These are phyloP conservation scores for Heliconius ismenius DNA, from an alignment of 2,888 invertebrate species.

Conservation along the genomic window DNA sequence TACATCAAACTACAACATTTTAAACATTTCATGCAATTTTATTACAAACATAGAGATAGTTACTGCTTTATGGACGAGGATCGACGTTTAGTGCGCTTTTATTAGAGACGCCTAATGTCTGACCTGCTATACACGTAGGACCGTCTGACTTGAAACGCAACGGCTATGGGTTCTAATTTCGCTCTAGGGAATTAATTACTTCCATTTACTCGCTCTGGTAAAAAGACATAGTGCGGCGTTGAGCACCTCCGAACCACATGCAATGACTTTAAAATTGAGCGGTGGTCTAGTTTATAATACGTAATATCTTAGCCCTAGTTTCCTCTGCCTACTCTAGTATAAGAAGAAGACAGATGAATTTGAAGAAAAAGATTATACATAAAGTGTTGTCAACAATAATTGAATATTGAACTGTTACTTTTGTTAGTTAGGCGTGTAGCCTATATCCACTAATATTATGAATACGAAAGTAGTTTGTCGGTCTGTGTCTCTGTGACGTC, in stretches of 20 bases:
- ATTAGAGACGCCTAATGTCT: neutral
- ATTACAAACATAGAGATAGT: neutral
- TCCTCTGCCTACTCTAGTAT: too few species aligned
- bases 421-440: neutral
- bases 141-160: neutral
- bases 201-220: neutral
- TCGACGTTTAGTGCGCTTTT: neutral
- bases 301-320: too few species aligned
- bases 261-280: too few species aligned
- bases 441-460: neutral
- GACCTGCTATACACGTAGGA: neutral
- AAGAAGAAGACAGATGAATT: too few species aligned
- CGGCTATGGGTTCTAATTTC: neutral
- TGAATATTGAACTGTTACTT: slow-evolving; percentile 6
- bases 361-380: too few species aligned
- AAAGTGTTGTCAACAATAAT: neutral
- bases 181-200: neutral
- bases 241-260: too few species aligned
- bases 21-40: neutral
- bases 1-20: neutral
- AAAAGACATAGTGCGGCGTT: too few species aligned
- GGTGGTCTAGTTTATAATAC: too few species aligned
- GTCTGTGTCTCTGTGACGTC: neutral
- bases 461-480: neutral
- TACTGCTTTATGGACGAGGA: neutral